These are phyloP conservation scores for Theodoxus fluviatilis DNA, from an alignment of 2,888 invertebrate genomes.

Conservation along the genomic window DNA sequence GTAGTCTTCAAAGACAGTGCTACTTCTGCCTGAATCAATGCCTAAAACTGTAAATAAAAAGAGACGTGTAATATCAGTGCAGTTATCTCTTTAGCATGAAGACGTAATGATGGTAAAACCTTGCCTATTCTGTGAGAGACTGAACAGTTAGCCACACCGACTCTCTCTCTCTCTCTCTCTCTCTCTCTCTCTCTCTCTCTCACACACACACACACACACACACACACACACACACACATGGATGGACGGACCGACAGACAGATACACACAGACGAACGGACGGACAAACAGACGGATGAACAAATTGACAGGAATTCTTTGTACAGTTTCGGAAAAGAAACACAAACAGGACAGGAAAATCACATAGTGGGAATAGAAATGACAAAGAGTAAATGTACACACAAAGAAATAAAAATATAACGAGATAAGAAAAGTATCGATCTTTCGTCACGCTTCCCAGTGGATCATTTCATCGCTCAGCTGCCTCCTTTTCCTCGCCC, in stretches of 20 bases:
- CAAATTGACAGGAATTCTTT: not conserved
- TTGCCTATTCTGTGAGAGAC: too few species aligned
- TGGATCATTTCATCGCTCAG: not conserved
- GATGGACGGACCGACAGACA: slow-evolving; percentile 1
- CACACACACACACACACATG: slow-evolving; percentile 13
- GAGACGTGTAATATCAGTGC: not conserved
- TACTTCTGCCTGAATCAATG: too few species aligned
- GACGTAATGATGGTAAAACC: too few species aligned
- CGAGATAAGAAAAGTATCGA: not conserved
- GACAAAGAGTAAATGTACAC: not conserved
- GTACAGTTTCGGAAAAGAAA: not conserved
- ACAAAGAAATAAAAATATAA: not conserved
- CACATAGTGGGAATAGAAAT: not conserved
- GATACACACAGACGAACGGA: not conserved
- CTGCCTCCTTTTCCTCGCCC: not conserved
- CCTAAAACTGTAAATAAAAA: not conserved
- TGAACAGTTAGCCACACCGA: not conserved
- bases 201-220: slow-evolving; percentile 8
- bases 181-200: not conserved
- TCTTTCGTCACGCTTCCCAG: not conserved
- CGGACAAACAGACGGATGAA: not conserved
- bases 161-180: not conserved
- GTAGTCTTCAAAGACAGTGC: too few species aligned
- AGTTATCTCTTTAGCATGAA: not conserved
- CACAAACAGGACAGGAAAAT: not conserved